phyloP scores from a whole-genome alignment of 2,888 invertebrate species.

The Orchestes rusci region DNA sequence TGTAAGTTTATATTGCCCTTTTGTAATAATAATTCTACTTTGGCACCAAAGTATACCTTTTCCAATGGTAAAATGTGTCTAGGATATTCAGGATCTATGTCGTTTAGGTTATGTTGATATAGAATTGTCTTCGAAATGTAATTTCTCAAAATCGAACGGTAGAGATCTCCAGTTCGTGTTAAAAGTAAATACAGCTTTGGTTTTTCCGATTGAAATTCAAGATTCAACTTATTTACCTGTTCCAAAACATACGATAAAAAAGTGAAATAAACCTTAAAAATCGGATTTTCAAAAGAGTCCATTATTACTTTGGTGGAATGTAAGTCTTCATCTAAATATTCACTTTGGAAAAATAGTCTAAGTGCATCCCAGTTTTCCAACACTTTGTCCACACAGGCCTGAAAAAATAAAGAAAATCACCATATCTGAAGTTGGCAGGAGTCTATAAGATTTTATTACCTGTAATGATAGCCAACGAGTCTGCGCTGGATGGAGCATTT shows the following conservation, averaged over 20 bases:
- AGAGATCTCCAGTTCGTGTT: no score
- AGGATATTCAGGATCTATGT: no score
- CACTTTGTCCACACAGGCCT: slow-evolving; percentile 9
- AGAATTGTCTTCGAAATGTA: no score
- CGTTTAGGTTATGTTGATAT: no score
- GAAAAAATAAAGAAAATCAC: background rate
- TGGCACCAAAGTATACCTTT: no score
- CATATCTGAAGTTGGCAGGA: no score
- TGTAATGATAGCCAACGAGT: slow-evolving; percentile 8
- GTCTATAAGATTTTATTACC: background rate
- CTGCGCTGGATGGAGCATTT: slow-evolving; percentile 5
- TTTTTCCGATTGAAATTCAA: slow-evolving; percentile 5
- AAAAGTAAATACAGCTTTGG: no score
- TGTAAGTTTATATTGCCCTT: no score
- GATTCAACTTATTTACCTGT: slow-evolving; percentile 3
- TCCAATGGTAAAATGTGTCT: no score
- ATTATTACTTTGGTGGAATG: background rate
- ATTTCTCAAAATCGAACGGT: no score
- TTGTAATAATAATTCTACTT: no score
- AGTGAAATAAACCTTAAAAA: background rate
- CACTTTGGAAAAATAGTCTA: background rate
- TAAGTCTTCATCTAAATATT: slow-evolving; percentile 1
- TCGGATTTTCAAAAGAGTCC: background rate
- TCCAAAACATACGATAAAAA: slow-evolving; percentile 4
- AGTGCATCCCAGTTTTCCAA: slow-evolving; percentile 12